These are phyloP conservation scores for Habrosyne pyritoides DNA, from an alignment of 2,888 invertebrate species.

Conservation along the genomic window DNA sequence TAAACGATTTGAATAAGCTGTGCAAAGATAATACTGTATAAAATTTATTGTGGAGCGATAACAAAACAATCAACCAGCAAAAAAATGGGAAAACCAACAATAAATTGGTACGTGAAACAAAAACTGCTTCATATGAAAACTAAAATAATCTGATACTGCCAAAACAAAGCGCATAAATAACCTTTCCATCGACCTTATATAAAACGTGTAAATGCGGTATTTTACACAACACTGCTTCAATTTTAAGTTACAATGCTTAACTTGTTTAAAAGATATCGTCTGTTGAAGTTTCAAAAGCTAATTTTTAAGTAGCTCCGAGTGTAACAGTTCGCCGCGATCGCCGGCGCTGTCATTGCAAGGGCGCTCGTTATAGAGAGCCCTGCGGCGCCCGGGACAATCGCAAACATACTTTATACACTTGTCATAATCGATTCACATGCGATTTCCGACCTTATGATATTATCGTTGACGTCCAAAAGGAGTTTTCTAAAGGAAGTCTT, in stretches of 20 bases:
- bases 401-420: constrained; percentile 55
- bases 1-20: too few species aligned
- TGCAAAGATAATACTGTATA: background rate
- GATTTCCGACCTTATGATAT: constrained; percentile 55
- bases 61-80: background rate
- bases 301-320: constrained; percentile 58
- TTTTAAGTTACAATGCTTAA: too few species aligned
- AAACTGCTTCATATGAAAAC: background rate
- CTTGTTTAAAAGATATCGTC: constrained; percentile 12
- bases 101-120: background rate
- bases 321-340: constrained; percentile 56
- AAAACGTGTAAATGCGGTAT: background rate
- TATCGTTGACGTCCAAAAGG: constrained; percentile 20
- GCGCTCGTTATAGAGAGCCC: constrained; percentile 72
- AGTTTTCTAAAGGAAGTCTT: constrained; percentile 19
- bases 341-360: constrained; percentile 55
- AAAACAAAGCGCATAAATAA: background rate
- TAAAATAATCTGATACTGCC: background rate
- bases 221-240: background rate
- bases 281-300: constrained; percentile 49
- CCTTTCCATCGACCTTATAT: background rate
- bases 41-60: too few species aligned
- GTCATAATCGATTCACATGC: constrained; percentile 36
- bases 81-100: background rate
- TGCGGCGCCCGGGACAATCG: constrained; percentile 58